These are phyloP conservation scores for Microtus oregoni DNA, from an alignment of 2,113 vertebrate species.

Conservation along the genomic window DNA sequence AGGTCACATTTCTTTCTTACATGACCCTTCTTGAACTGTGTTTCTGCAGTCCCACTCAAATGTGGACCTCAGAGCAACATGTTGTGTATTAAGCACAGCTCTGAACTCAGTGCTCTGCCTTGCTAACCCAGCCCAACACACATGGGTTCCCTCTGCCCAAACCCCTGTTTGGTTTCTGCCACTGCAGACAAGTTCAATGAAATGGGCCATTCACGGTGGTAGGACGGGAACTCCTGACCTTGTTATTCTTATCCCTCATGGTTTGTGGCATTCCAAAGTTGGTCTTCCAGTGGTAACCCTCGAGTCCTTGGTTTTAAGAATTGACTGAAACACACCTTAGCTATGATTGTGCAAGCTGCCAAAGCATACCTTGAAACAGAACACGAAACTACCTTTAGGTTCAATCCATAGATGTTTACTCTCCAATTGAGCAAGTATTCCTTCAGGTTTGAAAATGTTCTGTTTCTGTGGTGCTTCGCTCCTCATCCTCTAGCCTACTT, in stretches of 20 bases:
- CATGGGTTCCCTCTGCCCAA: not conserved
- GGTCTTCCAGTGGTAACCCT: not conserved
- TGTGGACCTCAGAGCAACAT: rapidly evolving
- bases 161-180: conserved; percentile 39
- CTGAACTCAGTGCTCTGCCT: rapidly evolving
- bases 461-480: not conserved
- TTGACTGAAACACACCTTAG: conserved; percentile 44
- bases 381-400: not conserved
- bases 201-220: conserved; percentile 78
- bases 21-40: not conserved
- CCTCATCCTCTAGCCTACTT: not conserved
- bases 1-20: not conserved
- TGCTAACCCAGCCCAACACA: not conserved
- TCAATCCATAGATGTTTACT: not conserved
- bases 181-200: conserved; percentile 54
- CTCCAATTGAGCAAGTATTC: not conserved
- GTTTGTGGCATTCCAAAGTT: conserved; percentile 31
- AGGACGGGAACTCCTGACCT: conserved; percentile 65
- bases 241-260: conserved; percentile 69
- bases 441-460: conserved; percentile 39
- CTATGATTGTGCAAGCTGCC: conserved; percentile 48
- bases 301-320: not conserved
- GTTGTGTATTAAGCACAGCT: not conserved
- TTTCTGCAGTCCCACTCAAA: not conserved
- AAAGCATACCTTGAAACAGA: conserved; percentile 60